These are phyloP conservation scores for Leucoraja ocellata DNA, from an alignment of 2,797 vertebrate genomes.

Conservation along the genomic window DNA sequence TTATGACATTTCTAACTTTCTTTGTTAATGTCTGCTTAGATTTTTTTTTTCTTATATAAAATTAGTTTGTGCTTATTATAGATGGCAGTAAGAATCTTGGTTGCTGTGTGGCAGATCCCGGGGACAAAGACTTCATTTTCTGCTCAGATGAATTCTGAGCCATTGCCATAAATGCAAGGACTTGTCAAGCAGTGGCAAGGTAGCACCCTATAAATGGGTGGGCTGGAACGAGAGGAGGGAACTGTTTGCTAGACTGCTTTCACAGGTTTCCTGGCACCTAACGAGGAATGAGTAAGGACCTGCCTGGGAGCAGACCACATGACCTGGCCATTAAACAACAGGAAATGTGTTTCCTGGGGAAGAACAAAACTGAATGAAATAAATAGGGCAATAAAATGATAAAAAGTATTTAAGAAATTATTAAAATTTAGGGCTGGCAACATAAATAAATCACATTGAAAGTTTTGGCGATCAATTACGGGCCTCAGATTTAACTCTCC, in stretches of 20 bases:
- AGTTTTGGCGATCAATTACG: not conserved
- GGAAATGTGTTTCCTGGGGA: too few relatives aligned
- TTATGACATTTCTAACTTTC: not conserved
- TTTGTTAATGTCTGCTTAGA: not conserved
- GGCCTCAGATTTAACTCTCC: not conserved
- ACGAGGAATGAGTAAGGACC: not conserved
- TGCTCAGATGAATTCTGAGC: not conserved
- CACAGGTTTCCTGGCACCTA: not conserved
- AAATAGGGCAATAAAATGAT: slow-evolving; percentile 19
- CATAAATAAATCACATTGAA: slow-evolving; percentile 15
- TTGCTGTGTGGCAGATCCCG: not conserved
- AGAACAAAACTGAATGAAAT: not conserved
- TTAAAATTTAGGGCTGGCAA: not conserved
- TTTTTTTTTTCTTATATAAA: too few relatives aligned
- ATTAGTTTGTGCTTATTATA: not conserved
- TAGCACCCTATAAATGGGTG: not conserved
- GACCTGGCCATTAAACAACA: not conserved
- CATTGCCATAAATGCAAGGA: not conserved
- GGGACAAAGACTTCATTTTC: not conserved
- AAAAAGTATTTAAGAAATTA: not conserved
- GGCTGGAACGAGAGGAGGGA: not conserved
- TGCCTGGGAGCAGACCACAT: not conserved
- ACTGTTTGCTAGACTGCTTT: not conserved
- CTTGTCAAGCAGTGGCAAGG: not conserved
- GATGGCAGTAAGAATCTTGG: not conserved